These are phyloP conservation scores for Bothrops jararaca DNA, from an alignment of 2,113 vertebrate genomes.

Conservation along the genomic window DNA sequence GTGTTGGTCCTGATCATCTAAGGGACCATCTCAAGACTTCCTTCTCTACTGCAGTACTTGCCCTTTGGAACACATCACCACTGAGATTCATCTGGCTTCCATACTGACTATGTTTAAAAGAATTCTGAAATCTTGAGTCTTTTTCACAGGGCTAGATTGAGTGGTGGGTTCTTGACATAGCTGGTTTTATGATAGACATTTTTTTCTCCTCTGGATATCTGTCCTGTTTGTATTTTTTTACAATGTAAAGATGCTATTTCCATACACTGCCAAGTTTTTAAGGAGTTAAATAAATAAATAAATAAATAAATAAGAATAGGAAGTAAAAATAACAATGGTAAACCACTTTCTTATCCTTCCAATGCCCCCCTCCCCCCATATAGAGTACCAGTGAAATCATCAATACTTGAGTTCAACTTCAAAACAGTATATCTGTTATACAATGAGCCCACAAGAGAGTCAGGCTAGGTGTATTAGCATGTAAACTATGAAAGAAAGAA, in stretches of 20 bases:
- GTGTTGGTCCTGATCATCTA: background rate
- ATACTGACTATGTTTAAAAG: background rate
- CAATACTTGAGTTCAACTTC: background rate
- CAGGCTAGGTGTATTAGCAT: background rate
- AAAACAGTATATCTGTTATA: background rate
- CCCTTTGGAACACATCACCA: background rate
- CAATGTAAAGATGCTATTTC: background rate
- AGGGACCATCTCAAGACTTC: background rate
- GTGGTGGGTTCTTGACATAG: background rate
- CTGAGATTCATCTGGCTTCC: background rate
- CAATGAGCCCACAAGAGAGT: conserved; percentile 13
- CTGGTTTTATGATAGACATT: background rate
- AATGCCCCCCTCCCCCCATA: background rate
- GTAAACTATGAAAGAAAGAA: background rate
- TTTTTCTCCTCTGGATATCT: background rate
- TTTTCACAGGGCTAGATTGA: background rate
- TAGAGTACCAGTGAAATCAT: background rate
- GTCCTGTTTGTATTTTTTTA: background rate
- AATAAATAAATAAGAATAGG: background rate
- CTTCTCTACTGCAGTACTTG: background rate
- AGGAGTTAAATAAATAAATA: background rate
- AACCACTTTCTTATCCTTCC: background rate
- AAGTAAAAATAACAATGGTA: background rate
- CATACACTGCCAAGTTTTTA: background rate
- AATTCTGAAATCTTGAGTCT: background rate